Conservation (phyloP, 2,113 vertebrate genomes). For the Tichodroma muraria region DNA sequence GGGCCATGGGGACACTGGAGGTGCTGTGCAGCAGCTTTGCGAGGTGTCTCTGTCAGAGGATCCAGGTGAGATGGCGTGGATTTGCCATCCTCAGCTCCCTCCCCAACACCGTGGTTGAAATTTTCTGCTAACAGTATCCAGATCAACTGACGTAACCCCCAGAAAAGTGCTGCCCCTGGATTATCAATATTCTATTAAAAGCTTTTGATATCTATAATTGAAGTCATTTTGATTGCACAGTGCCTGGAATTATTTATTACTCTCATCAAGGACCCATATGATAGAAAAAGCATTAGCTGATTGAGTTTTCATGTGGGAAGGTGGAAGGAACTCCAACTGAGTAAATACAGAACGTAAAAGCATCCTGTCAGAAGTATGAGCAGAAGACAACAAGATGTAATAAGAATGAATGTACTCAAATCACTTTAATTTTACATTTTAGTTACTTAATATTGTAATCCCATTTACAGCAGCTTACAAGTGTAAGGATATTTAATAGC, state of each 20-base stretch:
- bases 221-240: not conserved
- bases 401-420: not conserved
- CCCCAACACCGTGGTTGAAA: rapidly evolving
- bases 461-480: not conserved
- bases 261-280: not conserved
- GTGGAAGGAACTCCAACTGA: not conserved
- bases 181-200: not conserved
- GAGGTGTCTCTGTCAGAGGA: not conserved
- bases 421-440: not conserved
- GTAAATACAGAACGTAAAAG: not conserved
- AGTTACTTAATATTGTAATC: not conserved
- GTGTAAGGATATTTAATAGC: not conserved
- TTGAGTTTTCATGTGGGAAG: not conserved
- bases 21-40: not conserved
- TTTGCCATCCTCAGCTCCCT: not conserved
- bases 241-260: not conserved
- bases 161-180: not conserved
- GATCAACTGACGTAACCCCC: not conserved
- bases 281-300: not conserved
- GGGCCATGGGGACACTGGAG: not conserved
- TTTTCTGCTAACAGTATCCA: not conserved
- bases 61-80: not conserved
- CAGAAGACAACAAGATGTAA: not conserved
- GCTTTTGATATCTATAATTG: not conserved
- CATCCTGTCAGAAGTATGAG: not conserved